Evolutionary conservation across 2,888 invertebrate genomes (phyloP).

Genomic region (Agrilus mali): DNA sequence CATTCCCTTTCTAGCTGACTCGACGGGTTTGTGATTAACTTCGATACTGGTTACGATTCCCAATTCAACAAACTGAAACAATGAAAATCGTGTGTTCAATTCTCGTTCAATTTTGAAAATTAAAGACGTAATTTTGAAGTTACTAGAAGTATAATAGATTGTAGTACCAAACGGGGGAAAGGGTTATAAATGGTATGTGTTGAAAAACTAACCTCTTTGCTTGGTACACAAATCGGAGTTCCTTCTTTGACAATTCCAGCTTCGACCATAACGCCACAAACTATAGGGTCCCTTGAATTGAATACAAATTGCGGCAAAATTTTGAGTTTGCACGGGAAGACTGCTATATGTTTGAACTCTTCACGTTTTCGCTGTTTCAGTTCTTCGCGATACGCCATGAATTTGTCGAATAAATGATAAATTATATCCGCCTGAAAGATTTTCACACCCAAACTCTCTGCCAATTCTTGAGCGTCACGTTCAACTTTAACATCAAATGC

Average conservation of each 20-base stretch:
- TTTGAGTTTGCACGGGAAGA: slow-evolving; percentile 93
- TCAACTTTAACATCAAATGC: slow-evolving; percentile 99
- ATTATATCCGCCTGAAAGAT: slow-evolving; percentile 99
- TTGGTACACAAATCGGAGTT: slow-evolving; percentile 95
- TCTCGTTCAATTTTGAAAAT: slow-evolving; percentile 1
- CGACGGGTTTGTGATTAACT: slow-evolving; percentile 88
- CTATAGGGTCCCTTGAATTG: slow-evolving; percentile 97
- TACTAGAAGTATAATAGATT: too few species aligned
- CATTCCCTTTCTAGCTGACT: slow-evolving; percentile 88
- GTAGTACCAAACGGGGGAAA: background rate
- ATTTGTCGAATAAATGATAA: slow-evolving; percentile 98
- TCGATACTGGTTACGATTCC: slow-evolving; percentile 93
- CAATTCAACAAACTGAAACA: slow-evolving; percentile 77
- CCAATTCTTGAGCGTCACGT: slow-evolving; percentile 94
- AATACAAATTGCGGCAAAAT: slow-evolving; percentile 83
- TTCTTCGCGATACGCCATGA: slow-evolving; percentile 85
- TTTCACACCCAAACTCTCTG: slow-evolving; percentile 84
- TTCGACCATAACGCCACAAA: slow-evolving; percentile 90
- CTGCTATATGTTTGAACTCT: slow-evolving; percentile 92
- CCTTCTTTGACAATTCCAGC: slow-evolving; percentile 92
- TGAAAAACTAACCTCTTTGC: slow-evolving; percentile 64
- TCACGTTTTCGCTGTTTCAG: slow-evolving; percentile 82
- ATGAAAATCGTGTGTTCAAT: slow-evolving; percentile 7
- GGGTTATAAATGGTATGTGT: background rate
- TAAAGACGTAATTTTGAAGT: too few species aligned